Evolutionary conservation across 2,888 invertebrate genomes (phyloP).

Genomic region (Andrena trimmerana): DNA sequence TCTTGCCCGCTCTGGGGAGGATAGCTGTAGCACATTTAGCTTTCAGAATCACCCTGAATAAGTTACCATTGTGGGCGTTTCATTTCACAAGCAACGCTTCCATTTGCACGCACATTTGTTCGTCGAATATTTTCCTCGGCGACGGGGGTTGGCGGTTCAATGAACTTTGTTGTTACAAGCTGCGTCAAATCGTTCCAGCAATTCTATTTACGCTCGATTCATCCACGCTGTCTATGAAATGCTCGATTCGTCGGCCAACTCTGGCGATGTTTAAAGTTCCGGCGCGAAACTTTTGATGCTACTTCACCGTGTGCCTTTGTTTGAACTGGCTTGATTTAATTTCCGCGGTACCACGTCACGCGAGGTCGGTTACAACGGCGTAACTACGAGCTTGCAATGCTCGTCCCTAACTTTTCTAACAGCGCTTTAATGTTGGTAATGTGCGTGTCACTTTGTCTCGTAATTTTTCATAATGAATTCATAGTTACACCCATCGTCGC

Average conservation of each 20-base stretch:
- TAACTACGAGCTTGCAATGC: constrained; percentile 44
- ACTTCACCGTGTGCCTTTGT: constrained; percentile 55
- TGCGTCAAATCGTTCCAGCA: constrained; percentile 31
- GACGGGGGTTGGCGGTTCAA: not conserved
- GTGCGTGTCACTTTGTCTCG: constrained; percentile 6
- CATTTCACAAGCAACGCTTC: not conserved
- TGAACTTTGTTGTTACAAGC: constrained; percentile 28
- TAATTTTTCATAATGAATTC: constrained; percentile 10
- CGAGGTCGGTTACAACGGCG: constrained; percentile 53
- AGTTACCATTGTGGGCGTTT: constrained; percentile 1
- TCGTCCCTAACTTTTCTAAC: constrained; percentile 45
- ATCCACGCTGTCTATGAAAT: constrained; percentile 32
- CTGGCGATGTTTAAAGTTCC: constrained; percentile 54
- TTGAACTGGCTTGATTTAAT: constrained; percentile 64
- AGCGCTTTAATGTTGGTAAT: constrained; percentile 33
- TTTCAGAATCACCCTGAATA: not conserved
- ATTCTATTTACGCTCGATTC: constrained; percentile 52
- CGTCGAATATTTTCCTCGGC: constrained; percentile 15
- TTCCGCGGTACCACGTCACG: constrained; percentile 58
- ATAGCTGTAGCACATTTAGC: not conserved
- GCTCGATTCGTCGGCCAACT: constrained; percentile 32
- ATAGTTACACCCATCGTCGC: too few species aligned
- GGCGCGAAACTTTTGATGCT: constrained; percentile 54
- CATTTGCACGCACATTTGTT: not conserved
- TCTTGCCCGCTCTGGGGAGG: not conserved